Evolutionary conservation across 2,888 invertebrate species (phyloP).

Genomic region (Caenorhabditis imperialis): DNA sequence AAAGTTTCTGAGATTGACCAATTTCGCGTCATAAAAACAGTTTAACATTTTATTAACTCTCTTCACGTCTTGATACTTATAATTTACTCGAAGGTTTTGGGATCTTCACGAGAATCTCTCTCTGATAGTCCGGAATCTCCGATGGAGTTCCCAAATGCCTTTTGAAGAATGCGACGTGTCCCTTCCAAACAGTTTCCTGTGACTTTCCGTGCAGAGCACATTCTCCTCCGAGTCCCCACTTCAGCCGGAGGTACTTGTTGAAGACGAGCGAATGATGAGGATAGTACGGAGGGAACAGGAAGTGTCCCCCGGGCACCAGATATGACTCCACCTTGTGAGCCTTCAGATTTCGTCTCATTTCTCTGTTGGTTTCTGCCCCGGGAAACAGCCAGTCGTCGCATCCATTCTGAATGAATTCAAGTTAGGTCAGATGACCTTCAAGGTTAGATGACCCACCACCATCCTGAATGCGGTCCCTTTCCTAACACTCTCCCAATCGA

Average conservation of each 20-base stretch:
- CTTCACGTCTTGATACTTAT: too few species aligned
- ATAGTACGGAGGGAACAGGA: constrained; percentile 54
- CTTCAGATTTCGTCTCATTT: constrained; percentile 7
- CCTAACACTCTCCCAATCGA: constrained; percentile 9
- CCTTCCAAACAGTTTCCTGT: too few species aligned
- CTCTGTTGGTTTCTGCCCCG: constrained; percentile 8
- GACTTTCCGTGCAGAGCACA: constrained; percentile 45
- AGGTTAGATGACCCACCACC: constrained; percentile 9
- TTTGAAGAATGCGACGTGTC: too few species aligned
- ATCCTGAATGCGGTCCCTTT: constrained; percentile 16
- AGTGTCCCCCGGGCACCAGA: constrained; percentile 47
- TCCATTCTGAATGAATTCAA: constrained; percentile 5
- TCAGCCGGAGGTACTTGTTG: constrained; percentile 36
- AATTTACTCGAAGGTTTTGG: too few species aligned
- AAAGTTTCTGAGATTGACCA: too few species aligned
- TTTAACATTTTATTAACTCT: too few species aligned
- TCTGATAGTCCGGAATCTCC: constrained; percentile 36
- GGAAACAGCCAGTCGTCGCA: constrained; percentile 18
- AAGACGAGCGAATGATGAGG: constrained; percentile 48
- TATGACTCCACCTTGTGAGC: constrained; percentile 18
- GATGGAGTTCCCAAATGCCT: constrained; percentile 29
- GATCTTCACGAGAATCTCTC: too few species aligned
- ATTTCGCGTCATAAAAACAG: too few species aligned
- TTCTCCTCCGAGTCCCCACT: constrained; percentile 59
- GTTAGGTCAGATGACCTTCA: not conserved